Evolutionary conservation across 2,888 invertebrate species (phyloP).

Genomic region (Callyntrura sp.): DNA sequence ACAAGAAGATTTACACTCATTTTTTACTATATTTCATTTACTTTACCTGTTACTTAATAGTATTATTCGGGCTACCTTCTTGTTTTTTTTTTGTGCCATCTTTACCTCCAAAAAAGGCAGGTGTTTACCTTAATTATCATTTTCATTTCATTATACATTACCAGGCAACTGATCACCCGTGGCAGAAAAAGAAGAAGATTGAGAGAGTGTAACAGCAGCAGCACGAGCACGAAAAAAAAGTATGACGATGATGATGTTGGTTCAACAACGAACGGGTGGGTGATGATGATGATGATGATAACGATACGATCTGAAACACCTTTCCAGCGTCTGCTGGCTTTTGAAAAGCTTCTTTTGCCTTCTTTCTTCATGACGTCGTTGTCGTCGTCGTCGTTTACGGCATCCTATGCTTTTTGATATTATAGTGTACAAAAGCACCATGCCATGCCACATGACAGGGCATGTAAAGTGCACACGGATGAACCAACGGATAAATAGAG

Average conservation of each 20-base stretch:
- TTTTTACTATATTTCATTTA: not conserved
- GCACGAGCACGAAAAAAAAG: not conserved
- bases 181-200: constrained; percentile 21
- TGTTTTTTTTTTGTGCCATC: constrained; percentile 16
- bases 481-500: not conserved
- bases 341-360: constrained; percentile 38
- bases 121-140: constrained; percentile 75
- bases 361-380: no score
- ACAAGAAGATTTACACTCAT: constrained; percentile 59
- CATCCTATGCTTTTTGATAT: not conserved
- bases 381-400: not conserved
- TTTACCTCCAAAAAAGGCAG: constrained; percentile 67
- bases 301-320: constrained; percentile 34
- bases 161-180: constrained; percentile 60
- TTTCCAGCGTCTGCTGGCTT: constrained; percentile 48
- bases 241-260: constrained; percentile 5
- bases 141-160: constrained; percentile 63
- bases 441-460: constrained; percentile 31
- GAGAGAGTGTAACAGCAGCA: constrained; percentile 21
- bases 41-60: not conserved
- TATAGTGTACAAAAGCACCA: not conserved
- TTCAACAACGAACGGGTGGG: not conserved
- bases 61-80: constrained; percentile 2
- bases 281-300: constrained; percentile 11
- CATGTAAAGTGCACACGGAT: constrained; percentile 46